Percentiles rank a stretch among this genome's conserved stretches.
phyloP scores from a whole-genome alignment of 2,797 vertebrate species.

The Amblyopsis hoosieri region DNA sequence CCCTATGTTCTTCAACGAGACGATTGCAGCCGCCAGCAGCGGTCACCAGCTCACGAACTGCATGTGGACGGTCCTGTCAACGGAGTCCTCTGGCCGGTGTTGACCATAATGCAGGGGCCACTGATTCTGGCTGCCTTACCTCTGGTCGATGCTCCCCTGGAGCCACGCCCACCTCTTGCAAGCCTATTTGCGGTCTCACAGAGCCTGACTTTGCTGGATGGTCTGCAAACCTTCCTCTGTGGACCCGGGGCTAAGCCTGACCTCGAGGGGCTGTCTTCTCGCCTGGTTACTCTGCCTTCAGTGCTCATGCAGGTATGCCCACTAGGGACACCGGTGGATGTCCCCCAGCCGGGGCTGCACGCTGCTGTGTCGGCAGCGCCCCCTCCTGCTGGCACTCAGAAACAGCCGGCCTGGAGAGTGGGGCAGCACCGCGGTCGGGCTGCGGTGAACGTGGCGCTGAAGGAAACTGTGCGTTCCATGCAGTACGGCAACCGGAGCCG shows the following conservation, averaged over 20 bases:
- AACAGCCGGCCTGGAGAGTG: conserved; percentile 89
- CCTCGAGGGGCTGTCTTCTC: conserved; percentile 76
- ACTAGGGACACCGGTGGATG: conserved; percentile 86
- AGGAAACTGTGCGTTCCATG: conserved; percentile 90
- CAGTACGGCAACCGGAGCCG: conserved; percentile 86
- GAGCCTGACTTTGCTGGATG: conserved; percentile 84
- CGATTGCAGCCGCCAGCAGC: conserved; percentile 81
- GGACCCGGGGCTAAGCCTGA: conserved; percentile 79
- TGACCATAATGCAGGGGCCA: conserved; percentile 80
- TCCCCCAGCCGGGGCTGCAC: conserved; percentile 57
- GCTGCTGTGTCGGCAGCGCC: conserved; percentile 37
- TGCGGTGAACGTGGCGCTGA: conserved; percentile 83
- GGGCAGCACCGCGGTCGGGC: conserved; percentile 85
- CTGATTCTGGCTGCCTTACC: conserved; percentile 86
- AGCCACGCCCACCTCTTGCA: conserved; percentile 82
- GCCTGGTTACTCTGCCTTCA: conserved; percentile 78
- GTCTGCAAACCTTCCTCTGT: conserved; percentile 84
- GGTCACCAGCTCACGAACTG: conserved; percentile 79
- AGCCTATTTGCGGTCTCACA: conserved; percentile 86
- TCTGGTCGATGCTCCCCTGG: conserved; percentile 83
- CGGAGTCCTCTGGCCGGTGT: conserved; percentile 87
- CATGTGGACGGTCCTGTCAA: conserved; percentile 56
- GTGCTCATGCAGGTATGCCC: conserved; percentile 88
- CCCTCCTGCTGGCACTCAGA: conserved; percentile 71
- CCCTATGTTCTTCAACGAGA: conserved; percentile 82